These are phyloP conservation scores for Littorina saxatilis DNA, from an alignment of 1,140 invertebrate genomes.

Conservation along the genomic window DNA sequence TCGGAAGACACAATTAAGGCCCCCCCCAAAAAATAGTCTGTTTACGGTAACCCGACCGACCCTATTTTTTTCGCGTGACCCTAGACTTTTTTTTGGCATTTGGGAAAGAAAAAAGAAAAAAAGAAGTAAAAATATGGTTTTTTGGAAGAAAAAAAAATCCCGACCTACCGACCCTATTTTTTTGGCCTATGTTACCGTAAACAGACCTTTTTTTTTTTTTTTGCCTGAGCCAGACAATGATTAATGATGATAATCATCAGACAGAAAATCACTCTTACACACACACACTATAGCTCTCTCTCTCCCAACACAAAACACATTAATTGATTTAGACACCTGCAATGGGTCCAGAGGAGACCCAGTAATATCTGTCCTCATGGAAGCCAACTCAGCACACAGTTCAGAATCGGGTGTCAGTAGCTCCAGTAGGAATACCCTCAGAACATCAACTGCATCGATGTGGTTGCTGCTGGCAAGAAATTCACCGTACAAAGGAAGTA, in stretches of 20 bases:
- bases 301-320: too few species aligned
- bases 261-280: neutral
- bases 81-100: too few species aligned
- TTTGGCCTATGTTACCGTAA: too few species aligned
- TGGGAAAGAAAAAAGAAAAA: too few species aligned
- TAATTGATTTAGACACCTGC: neutral
- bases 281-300: too few species aligned
- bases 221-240: neutral
- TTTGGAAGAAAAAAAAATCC: too few species aligned
- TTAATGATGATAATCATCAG: neutral
- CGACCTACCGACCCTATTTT: too few species aligned
- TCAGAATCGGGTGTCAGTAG: conserved; percentile 9
- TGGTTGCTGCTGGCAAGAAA: conserved; percentile 24
- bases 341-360: neutral
- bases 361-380: neutral
- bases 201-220: neutral
- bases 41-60: too few species aligned
- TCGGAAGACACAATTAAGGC: neutral
- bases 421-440: conserved; percentile 58
- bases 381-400: neutral
- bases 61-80: too few species aligned
- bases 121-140: too few species aligned
- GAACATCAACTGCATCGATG: conserved; percentile 47
- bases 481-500: neutral
- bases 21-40: too few species aligned